These are phyloP conservation scores for Acleris literana DNA, from an alignment of 2,888 invertebrate genomes.

Conservation along the genomic window DNA sequence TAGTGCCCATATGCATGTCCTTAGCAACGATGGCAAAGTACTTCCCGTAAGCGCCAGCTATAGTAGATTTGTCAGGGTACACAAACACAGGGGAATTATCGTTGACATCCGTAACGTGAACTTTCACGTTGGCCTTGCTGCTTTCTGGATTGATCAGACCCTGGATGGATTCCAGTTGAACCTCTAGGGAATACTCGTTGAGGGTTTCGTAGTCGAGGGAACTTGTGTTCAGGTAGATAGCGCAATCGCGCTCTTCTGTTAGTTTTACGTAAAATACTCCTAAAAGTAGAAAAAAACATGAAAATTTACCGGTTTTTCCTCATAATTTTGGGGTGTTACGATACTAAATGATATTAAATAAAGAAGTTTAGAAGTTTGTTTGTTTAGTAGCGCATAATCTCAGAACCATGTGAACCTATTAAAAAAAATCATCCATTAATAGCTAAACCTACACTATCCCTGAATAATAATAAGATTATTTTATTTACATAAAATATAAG, in stretches of 20 bases:
- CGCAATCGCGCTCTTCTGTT: constrained; percentile 92
- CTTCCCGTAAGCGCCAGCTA: constrained; percentile 85
- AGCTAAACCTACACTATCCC: too few species aligned
- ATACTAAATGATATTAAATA: too few species aligned
- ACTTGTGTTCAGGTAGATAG: constrained; percentile 87
- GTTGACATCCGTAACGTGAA: constrained; percentile 94
- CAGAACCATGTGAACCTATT: too few species aligned
- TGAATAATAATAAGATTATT: too few species aligned
- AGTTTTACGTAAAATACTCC: constrained; percentile 89
- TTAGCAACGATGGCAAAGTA: constrained; percentile 92
- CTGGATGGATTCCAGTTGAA: constrained; percentile 90
- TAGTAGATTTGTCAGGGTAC: constrained; percentile 84
- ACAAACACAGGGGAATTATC: constrained; percentile 94
- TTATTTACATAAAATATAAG: too few species aligned
- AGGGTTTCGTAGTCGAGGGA: constrained; percentile 91
- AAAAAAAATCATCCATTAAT: too few species aligned
- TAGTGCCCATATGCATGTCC: constrained; percentile 88
- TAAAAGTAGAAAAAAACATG: constrained; percentile 52
- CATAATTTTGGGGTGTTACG: too few species aligned
- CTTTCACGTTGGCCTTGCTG: constrained; percentile 89
- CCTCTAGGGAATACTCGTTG: constrained; percentile 88
- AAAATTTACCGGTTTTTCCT: too few species aligned
- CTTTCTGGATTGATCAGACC: constrained; percentile 91
- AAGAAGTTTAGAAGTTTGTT: too few species aligned
- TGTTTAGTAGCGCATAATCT: too few species aligned